Base-by-base conservation (phyloP, 2,797 vertebrate species). In the Semaprochilodus insignis region DNA sequence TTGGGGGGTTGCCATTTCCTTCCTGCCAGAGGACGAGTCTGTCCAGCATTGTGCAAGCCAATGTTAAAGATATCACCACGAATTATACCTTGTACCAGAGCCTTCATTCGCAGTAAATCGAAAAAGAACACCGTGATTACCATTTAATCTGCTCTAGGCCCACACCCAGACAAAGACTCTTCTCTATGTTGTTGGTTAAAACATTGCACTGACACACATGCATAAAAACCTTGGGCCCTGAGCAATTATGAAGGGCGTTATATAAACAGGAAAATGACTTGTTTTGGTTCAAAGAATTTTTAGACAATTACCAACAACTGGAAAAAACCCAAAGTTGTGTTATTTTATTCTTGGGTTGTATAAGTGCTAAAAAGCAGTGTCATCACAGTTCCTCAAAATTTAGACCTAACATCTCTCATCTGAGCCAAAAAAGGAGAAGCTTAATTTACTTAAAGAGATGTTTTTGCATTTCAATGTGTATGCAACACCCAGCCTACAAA, bases 1-100 rank as follows among this genome's bases (percentile, higher is more conserved):
- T 89, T 70, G 82, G 65, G 85, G 88, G 84, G 89, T 89, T 90
- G 90, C 90, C 89, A 92, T 92, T 94, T 94, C 92, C 93, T 94
- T 94, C 92, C 93, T 94, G 93, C 83, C 87, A 77, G 88, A 85
- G 87, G 88, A 86, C 81, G 86, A 81, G 84, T 87, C 87, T 87
- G 86, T 77, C 80, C 76, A 78, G 81, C 73, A 79, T 85, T 88
- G 84, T 89, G 79, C 85, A 83, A 91, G 88, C 90, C 90, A 88
- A 93, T 89, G 89, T 85, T 65, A 80, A 87, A 90, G 88, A 90
- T 87, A 92, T 89, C 76, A 89, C 77, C 74, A 83, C 80, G 67
- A 88, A 89, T 82, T 73, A 81, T 83, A 86, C 83, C 80, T 84
- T 69, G 57, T 17, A 73, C 65, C 54, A 66, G 80, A 59, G 77